Percentiles rank a stretch among this genome's conserved stretches.
These are phyloP conservation scores for Phoenoteleia sp. DNA, from an alignment of 2,888 invertebrate species.

Conservation along the genomic window DNA sequence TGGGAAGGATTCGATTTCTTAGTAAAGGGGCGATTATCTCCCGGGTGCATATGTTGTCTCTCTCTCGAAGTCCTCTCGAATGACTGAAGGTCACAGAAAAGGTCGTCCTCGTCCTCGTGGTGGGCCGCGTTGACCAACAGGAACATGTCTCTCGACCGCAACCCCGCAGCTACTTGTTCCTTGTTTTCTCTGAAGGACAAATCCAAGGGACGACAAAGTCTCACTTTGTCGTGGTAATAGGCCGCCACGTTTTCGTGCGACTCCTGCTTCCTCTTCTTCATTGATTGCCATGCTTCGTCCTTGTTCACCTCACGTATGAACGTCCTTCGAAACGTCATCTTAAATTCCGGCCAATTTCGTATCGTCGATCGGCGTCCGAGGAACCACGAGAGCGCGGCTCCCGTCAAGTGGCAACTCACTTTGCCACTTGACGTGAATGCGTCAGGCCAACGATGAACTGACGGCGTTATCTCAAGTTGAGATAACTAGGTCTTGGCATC, in stretches of 20 bases:
- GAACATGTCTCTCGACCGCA: conserved; percentile 29
- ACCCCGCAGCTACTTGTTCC: conserved; percentile 38
- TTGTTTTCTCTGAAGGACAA: conserved; percentile 40
- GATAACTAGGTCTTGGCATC: not conserved
- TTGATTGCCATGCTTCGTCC: conserved; percentile 37
- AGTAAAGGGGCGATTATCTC: not conserved
- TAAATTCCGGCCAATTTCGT: conserved; percentile 30
- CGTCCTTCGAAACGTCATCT: not conserved
- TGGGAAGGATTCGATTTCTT: not conserved
- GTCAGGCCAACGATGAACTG: conserved; percentile 46
- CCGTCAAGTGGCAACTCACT: conserved; percentile 42
- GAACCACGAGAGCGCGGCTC: conserved; percentile 53
- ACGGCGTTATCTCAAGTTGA: not conserved
- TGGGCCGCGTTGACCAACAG: not conserved
- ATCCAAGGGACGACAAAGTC: conserved; percentile 25
- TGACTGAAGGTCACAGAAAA: not conserved
- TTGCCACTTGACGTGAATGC: conserved; percentile 35
- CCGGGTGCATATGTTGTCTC: not conserved
- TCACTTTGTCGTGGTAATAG: conserved; percentile 55
- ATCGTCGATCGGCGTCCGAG: conserved; percentile 2
- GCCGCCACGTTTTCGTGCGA: conserved; percentile 31
- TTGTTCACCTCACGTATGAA: conserved; percentile 36
- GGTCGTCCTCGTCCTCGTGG: not conserved
- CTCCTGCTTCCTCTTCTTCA: conserved; percentile 29
- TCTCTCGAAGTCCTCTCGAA: not conserved